phyloP scores from a whole-genome alignment of 2,888 invertebrate genomes.

The Eugnorisma glareosa region DNA sequence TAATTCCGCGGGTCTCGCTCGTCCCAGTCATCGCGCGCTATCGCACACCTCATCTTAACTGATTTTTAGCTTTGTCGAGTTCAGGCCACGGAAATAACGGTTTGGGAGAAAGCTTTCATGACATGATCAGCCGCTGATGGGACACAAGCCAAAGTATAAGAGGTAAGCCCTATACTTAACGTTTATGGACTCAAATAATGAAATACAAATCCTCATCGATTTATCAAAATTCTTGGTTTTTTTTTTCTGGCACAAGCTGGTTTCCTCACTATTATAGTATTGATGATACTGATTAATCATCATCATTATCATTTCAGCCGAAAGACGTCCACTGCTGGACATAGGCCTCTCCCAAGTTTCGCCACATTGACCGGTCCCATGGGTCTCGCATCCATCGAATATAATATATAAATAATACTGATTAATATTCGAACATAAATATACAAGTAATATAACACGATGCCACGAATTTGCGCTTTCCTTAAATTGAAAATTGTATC shows the following conservation, averaged over 20 bases:
- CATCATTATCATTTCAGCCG: no score
- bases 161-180: not conserved
- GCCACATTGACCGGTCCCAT: no score
- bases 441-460: not conserved
- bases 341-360: no score
- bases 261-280: not conserved
- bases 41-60: conserved; percentile 72
- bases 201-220: not conserved
- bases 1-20: conserved; percentile 73
- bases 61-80: conserved; percentile 68
- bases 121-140: not conserved
- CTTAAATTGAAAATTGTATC: not conserved
- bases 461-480: not conserved
- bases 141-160: not conserved
- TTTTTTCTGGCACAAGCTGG: not conserved
- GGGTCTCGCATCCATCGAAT: no score
- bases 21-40: conserved; percentile 71
- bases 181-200: not conserved
- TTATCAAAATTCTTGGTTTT: not conserved
- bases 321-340: no score
- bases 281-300: not conserved
- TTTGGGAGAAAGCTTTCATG: not conserved
- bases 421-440: no score
- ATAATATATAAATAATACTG: no score
- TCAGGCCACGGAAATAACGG: conserved; percentile 39